phyloP scores from a whole-genome alignment of 2,797 vertebrate genomes.

The Catharus ustulatus region DNA sequence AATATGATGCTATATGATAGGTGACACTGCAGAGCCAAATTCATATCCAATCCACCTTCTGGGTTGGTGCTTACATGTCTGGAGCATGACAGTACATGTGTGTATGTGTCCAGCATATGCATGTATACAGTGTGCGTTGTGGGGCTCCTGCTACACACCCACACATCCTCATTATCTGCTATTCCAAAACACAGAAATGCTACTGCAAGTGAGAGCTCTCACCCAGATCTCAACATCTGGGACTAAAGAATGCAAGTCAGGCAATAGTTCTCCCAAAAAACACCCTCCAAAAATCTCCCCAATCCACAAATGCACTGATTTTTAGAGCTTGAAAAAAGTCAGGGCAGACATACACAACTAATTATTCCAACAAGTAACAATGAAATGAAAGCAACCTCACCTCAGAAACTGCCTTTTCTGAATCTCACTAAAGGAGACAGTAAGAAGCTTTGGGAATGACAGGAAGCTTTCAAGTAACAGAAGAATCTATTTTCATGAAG shows the following conservation, averaged over 20 bases:
- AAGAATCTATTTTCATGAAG: not conserved
- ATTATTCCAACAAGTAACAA: not conserved
- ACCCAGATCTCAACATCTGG: not conserved
- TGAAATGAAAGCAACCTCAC: not conserved
- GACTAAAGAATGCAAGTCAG: not conserved
- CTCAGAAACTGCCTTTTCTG: not conserved
- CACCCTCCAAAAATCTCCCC: not conserved
- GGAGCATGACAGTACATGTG: not conserved
- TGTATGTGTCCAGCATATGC: not conserved
- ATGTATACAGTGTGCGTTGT: not conserved
- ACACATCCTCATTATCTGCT: not conserved
- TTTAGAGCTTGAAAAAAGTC: not conserved
- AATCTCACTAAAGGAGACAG: not conserved
- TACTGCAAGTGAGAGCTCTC: not conserved
- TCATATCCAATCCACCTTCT: not conserved
- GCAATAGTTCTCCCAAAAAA: not conserved
- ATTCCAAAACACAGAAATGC: not conserved
- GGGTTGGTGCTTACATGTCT: not conserved
- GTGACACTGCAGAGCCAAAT: not conserved
- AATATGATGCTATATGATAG: not conserved
- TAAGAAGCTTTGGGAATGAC: not conserved
- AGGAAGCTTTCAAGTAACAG: not conserved
- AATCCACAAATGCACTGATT: not conserved
- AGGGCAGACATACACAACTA: not conserved
- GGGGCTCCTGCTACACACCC: not conserved